Evolutionary conservation across 2,113 vertebrate species (phyloP).

Genomic region (Indicator maculatus): DNA sequence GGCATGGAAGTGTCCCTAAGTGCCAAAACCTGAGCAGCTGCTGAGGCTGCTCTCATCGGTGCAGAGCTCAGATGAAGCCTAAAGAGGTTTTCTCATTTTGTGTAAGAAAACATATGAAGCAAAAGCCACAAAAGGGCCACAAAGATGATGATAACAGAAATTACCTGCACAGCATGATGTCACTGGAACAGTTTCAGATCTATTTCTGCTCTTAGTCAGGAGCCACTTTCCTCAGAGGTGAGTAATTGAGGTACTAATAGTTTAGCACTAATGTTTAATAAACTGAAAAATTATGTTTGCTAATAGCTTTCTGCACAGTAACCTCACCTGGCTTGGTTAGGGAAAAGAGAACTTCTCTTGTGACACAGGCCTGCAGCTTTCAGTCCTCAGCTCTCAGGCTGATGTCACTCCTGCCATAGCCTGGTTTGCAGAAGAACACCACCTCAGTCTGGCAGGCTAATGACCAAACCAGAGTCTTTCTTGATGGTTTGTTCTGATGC

Average conservation of each 20-base stretch:
- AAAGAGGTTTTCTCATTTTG: neutral
- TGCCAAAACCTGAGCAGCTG: too few relatives aligned
- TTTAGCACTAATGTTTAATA: conserved; percentile 34
- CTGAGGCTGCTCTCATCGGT: neutral
- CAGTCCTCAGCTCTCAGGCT: neutral
- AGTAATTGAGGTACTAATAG: neutral
- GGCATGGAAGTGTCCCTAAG: too few relatives aligned
- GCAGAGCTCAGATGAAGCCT: neutral
- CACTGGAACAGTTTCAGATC: neutral
- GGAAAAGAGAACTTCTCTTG: neutral
- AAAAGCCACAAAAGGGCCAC: neutral
- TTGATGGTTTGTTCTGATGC: neutral
- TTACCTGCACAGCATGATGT: neutral
- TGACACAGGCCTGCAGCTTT: neutral
- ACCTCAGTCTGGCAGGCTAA: neutral
- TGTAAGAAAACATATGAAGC: neutral
- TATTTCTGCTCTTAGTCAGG: neutral
- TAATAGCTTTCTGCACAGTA: neutral
- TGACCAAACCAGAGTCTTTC: neutral
- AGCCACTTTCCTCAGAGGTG: neutral
- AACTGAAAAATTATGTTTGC: conserved; percentile 11
- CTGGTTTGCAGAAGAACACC: neutral
- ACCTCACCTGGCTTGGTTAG: neutral
- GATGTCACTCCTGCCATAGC: neutral
- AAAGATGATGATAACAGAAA: neutral